Base-by-base conservation (phyloP, 2,888 invertebrate species). In the Lampropteryx suffumata region DNA sequence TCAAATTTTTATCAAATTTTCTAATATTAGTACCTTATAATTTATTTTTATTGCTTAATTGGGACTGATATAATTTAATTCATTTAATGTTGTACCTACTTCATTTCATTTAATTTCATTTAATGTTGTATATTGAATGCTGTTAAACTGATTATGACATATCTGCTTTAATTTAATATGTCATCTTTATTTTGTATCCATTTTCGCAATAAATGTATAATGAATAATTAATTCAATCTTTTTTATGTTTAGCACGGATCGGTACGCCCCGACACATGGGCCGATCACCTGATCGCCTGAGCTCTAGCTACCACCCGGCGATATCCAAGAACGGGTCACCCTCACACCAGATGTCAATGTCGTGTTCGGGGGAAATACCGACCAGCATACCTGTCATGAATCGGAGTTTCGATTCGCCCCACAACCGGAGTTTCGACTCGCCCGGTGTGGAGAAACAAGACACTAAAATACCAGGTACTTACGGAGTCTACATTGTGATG, bases 231-330 rank as follows among this genome's bases (percentile, higher is more conserved):
- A 11, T 10, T n/a, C 10, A n/a, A n/a, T n/a, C n/a, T n/a, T n/a
- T 29, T 11, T 10, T 29, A 21, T 26, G 7, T 37, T 36, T 56
- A 89, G 89, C 83, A 0, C 85, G 89, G 29, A 86, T 89, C 35
- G 44, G 48, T 28, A 65, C 79, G 0, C 65, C 79, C 0, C 82
- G 89, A 0, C 82, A 84, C 72, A 67, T 86, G 80, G 88, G 86
- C 21, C 80, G 89, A 27, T 95, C 95, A 0, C 95, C 95, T 0
- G 95, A 95, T 76, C 92, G 94, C 7, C 94, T 95, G 88, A 87
- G 93, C 0, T 92, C 93, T 8, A 95, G 95, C 75, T 95, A 93
- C 83, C 95, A 95, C 73, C 80, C 89, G 0, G 75, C 77, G 0
- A 51, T 84, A 1, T 54, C 75, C 13, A 81, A 79, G 55, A 66